Percentiles rank a stretch among this genome's conserved stretches.
Evolutionary conservation across 2,797 vertebrate species (phyloP).

Genomic region (Malurus leucopterus): DNA sequence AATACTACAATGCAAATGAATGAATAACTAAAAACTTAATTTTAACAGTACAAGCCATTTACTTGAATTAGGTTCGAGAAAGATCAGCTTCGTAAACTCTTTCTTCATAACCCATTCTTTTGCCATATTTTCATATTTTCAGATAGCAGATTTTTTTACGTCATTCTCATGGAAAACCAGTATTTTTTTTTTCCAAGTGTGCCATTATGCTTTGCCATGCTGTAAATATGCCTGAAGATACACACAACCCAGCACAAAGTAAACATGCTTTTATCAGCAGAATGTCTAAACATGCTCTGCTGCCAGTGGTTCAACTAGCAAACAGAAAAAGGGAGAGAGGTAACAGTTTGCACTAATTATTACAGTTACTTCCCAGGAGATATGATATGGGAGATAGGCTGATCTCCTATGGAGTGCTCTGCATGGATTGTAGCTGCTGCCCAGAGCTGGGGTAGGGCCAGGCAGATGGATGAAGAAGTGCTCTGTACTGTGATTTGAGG

Average conservation of each 20-base stretch:
- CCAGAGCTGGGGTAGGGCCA: fast-evolving
- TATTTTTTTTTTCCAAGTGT: not conserved
- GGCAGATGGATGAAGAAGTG: fast-evolving
- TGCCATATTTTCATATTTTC: not conserved
- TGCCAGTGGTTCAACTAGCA: not conserved
- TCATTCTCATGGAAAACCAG: not conserved
- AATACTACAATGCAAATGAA: not conserved
- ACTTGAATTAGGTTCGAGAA: not conserved
- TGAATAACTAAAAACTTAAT: not conserved
- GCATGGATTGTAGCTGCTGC: not conserved
- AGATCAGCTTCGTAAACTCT: not conserved
- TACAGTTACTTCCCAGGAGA: slow-evolving; percentile 21
- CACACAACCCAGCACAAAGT: not conserved
- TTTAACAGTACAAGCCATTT: not conserved
- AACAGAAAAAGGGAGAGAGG: slow-evolving; percentile 1
- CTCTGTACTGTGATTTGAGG: not conserved
- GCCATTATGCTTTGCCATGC: not conserved
- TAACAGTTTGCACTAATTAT: slow-evolving; percentile 21
- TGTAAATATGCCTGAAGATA: not conserved
- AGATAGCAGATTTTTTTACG: not conserved
- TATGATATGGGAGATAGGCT: not conserved
- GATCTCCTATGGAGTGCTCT: fast-evolving
- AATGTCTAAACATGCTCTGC: not conserved
- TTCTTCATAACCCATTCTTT: not conserved
- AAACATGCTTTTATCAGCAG: slow-evolving; percentile 36